A percentile compares a stretch with the other conserved stretches of the same genome.
Conservation (phyloP, 2,888 invertebrate genomes). For the Agonopterix subpropinquella region DNA sequence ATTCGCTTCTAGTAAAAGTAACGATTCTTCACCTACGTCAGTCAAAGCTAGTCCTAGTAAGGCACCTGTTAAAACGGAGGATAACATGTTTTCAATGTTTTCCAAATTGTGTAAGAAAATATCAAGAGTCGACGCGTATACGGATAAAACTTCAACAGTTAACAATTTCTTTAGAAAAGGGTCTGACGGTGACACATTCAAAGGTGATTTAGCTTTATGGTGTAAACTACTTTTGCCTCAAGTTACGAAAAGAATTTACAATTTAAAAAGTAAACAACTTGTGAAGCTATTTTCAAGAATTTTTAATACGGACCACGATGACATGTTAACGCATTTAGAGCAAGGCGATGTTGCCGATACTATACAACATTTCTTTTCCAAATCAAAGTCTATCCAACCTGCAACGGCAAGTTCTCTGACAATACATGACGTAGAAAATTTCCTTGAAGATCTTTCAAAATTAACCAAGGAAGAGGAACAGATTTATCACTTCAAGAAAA, state of each 20-base stretch:
- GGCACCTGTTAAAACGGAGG: conserved; percentile 52
- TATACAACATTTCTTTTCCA: conserved; percentile 83
- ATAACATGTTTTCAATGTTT: conserved; percentile 86
- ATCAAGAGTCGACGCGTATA: conserved; percentile 85
- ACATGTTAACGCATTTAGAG: conserved; percentile 91
- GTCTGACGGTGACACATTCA: conserved; percentile 77
- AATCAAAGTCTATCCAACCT: conserved; percentile 76
- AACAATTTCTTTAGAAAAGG: conserved; percentile 80
- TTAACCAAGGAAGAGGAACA: conserved; percentile 94
- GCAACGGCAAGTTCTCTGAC: conserved; percentile 81
- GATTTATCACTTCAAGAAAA: conserved; percentile 81
- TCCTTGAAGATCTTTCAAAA: conserved; percentile 82
- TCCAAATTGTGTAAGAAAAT: conserved; percentile 85
- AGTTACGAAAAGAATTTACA: conserved; percentile 89
- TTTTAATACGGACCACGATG: conserved; percentile 82
- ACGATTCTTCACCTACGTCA: conserved; percentile 7
- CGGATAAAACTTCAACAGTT: conserved; percentile 85
- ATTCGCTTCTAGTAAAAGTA: background rate
- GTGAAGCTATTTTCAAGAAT: conserved; percentile 91
- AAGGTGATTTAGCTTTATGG: conserved; percentile 87
- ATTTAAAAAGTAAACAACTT: conserved; percentile 93
- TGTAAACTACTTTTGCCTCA: conserved; percentile 89
- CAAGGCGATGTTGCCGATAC: conserved; percentile 95
- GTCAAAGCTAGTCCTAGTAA: conserved; percentile 12
- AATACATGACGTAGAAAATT: conserved; percentile 84